These are phyloP conservation scores for Cotesia chilonis DNA, from an alignment of 1,140 invertebrate species.

Conservation along the genomic window DNA sequence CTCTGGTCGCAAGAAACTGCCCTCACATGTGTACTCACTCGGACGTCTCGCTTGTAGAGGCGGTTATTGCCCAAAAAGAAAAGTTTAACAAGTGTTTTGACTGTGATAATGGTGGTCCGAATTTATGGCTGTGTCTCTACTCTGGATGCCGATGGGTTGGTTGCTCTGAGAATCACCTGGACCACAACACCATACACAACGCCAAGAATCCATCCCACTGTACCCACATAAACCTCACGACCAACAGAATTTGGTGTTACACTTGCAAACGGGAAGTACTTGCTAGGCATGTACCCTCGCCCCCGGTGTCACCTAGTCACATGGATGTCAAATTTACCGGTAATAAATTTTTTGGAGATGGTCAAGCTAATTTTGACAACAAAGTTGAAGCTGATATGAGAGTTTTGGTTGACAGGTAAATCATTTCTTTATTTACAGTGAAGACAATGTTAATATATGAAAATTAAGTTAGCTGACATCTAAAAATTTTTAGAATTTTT, in stretches of 20 bases:
- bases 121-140: constrained; percentile 86
- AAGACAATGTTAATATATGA: neutral
- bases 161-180: constrained; percentile 79
- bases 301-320: constrained; percentile 56
- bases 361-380: constrained; percentile 48
- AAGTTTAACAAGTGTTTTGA: constrained; percentile 57
- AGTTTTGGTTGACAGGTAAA: constrained; percentile 36
- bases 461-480: neutral
- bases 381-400: constrained; percentile 47
- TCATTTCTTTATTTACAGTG: neutral
- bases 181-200: constrained; percentile 83
- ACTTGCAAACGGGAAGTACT: constrained; percentile 80
- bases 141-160: constrained; percentile 80
- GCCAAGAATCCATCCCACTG: constrained; percentile 76
- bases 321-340: constrained; percentile 49
- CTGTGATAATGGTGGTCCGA: constrained; percentile 69
- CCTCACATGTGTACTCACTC: constrained; percentile 53
- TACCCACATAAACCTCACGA: constrained; percentile 84
- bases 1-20: constrained; percentile 57
- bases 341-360: constrained; percentile 54
- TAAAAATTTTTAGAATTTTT: neutral
- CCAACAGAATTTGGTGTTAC: constrained; percentile 86
- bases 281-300: constrained; percentile 53
- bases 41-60: constrained; percentile 54
- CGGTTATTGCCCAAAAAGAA: constrained; percentile 51